Evolutionary conservation across 1,140 invertebrate genomes (phyloP).

Genomic region (Cherax destructor): DNA sequence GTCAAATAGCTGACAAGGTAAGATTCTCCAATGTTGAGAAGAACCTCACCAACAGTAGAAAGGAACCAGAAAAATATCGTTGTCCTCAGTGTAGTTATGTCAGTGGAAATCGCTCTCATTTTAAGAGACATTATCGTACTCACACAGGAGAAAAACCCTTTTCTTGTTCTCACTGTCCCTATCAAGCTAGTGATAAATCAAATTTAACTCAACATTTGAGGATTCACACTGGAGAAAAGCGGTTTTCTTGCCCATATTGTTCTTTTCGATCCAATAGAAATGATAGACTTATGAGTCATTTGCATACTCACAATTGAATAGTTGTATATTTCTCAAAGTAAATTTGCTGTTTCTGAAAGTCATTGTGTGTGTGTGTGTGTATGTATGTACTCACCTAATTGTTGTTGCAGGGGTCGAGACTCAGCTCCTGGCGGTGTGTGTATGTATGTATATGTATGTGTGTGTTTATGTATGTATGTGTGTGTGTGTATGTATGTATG

Average conservation of each 20-base stretch:
- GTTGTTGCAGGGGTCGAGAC: no score
- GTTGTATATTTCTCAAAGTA: not conserved
- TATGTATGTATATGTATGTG: no score
- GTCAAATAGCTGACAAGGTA: conserved; percentile 38
- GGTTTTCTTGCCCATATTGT: conserved; percentile 46
- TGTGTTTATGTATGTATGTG: no score
- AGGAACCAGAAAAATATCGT: not conserved
- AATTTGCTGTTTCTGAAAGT: no score
- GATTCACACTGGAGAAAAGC: conserved; percentile 39
- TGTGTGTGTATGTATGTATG: no score
- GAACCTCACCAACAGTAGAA: conserved; percentile 10
- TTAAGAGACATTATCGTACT: conserved; percentile 60
- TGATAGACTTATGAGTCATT: conserved; percentile 37
- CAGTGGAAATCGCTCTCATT: conserved; percentile 45
- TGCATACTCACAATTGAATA: conserved; percentile 27
- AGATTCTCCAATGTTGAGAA: conserved; percentile 6
- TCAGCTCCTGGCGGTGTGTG: no score
- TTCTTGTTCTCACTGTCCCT: conserved; percentile 44
- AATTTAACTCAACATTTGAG: conserved; percentile 48
- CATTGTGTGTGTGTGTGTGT: no score
- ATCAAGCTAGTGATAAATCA: conserved; percentile 53
- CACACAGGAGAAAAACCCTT: conserved; percentile 70
- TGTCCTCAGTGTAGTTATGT: conserved; percentile 31
- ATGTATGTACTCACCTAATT: no score
- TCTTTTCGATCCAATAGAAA: conserved; percentile 46